Base-by-base conservation (phyloP, 2,113 vertebrate genomes). In the Amblyornis subalaris region DNA sequence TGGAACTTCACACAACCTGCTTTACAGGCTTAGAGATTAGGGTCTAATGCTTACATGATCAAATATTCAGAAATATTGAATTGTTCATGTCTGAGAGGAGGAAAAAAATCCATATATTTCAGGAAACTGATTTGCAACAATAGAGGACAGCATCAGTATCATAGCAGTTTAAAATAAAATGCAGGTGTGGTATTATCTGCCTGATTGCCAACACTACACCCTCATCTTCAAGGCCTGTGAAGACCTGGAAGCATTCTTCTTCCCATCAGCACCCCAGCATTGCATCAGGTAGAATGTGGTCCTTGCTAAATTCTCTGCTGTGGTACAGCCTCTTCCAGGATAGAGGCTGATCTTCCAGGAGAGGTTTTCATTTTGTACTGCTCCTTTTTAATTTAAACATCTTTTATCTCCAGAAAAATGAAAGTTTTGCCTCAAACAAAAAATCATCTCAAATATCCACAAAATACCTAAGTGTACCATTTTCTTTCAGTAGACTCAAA, bases 61-160 rank as follows among this genome's bases (percentile, higher is more conserved):
- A 91, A 75, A 77, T 74, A 78, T 55, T 67, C 44, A 71, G 45
- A 65, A 79, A 47, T 51, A 90, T 1, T 72, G 48, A 93, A 67
- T 16, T 25, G 5, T 23, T 12, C 25, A 38, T 24, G 12, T 44
- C 31, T 50, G 67, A 80, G 35, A 87, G 45, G 38, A 80, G 33
- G 33, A 50, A 50, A 42, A 51, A 47, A 9, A 0, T 9, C 24
- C 7, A 9, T 15, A 7, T 36, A 31, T 58, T 92, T 71, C 67
- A 75, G 40, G 62, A 85, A 92, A 66, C 31, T 40, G 20, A 86
- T 75, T 51, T 87, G 50, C 53, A 88, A 35, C 45, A 61, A 48
- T 1, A 70, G 16, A 86, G 42, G 71, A 50, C 12, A 33, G 35
- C 0, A 3, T 35, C 47, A 54, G 21, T 86, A 54, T 42, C 76